These are phyloP conservation scores for Ooceraea biroi DNA, from an alignment of 1,140 invertebrate species.

Conservation along the genomic window DNA sequence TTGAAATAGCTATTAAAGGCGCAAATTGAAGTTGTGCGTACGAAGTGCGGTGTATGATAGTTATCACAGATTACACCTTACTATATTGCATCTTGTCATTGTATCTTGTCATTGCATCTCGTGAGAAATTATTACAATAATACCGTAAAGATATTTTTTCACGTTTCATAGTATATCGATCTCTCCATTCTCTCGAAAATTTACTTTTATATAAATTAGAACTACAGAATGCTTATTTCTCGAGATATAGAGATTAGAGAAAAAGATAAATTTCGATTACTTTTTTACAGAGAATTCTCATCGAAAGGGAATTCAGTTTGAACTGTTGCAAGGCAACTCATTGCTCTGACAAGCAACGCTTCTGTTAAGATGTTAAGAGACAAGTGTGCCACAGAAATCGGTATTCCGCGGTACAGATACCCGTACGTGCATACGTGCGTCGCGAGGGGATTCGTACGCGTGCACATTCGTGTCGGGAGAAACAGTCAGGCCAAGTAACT, in stretches of 20 bases:
- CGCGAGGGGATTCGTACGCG: constrained; percentile 8
- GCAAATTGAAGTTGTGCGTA: constrained; percentile 43
- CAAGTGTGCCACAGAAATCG: background rate
- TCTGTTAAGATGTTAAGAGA: background rate
- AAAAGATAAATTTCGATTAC: background rate
- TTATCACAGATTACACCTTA: constrained; percentile 53
- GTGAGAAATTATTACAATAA: constrained; percentile 28
- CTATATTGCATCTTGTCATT: constrained; percentile 8
- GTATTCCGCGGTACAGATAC: background rate
- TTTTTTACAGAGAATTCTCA: background rate
- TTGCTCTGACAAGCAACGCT: background rate
- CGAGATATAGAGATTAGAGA: too few species aligned
- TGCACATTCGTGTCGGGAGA: constrained; percentile 17
- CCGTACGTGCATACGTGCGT: background rate
- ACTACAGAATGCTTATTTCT: background rate
- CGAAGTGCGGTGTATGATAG: constrained; percentile 48
- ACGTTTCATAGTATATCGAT: background rate
- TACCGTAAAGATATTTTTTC: constrained; percentile 19
- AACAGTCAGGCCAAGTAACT: constrained; percentile 74
- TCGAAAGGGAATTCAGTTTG: background rate
- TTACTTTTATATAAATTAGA: background rate
- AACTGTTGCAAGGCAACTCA: background rate
- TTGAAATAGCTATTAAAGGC: constrained; percentile 48
- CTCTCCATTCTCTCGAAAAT: background rate
- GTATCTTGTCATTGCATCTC: too few species aligned